Conservation (phyloP, 2,113 vertebrate genomes). For the Podarcis muralis region DNA sequence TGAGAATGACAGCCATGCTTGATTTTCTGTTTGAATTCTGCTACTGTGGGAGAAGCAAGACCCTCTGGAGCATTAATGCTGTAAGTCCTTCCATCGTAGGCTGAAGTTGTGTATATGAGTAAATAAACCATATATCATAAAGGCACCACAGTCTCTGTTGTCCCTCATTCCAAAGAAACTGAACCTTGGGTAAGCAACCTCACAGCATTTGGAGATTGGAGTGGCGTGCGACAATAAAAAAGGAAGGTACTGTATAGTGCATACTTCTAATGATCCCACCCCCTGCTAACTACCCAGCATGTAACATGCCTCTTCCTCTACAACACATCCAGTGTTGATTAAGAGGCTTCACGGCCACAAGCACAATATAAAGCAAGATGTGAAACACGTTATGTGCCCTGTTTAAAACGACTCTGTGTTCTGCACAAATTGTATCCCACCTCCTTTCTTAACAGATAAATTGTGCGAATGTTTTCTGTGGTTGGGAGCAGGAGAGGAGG, state of each 20-base stretch:
- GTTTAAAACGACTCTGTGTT: neutral
- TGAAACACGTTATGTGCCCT: neutral
- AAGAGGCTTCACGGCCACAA: neutral
- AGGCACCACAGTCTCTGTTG: too few species aligned
- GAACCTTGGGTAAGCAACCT: too few species aligned
- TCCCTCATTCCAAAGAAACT: too few species aligned
- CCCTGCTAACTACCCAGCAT: neutral
- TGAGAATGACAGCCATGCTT: too few species aligned
- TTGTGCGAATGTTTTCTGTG: conserved; percentile 50
- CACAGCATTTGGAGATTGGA: too few species aligned
- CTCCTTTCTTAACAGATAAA: conserved; percentile 45
- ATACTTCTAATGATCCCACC: neutral
- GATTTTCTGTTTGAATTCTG: too few species aligned
- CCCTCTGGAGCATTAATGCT: too few species aligned
- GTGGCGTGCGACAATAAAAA: neutral
- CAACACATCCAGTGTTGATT: neutral
- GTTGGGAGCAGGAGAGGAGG: conserved; percentile 53
- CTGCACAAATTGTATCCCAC: conserved; percentile 28
- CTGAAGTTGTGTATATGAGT: too few species aligned
- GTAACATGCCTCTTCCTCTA: neutral
- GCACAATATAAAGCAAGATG: neutral
- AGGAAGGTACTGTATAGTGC: neutral
- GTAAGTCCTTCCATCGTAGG: too few species aligned
- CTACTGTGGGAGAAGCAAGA: too few species aligned
- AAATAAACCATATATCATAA: too few species aligned